These are phyloP conservation scores for Podarcis raffonei DNA, from an alignment of 2,113 vertebrate species.

Conservation along the genomic window DNA sequence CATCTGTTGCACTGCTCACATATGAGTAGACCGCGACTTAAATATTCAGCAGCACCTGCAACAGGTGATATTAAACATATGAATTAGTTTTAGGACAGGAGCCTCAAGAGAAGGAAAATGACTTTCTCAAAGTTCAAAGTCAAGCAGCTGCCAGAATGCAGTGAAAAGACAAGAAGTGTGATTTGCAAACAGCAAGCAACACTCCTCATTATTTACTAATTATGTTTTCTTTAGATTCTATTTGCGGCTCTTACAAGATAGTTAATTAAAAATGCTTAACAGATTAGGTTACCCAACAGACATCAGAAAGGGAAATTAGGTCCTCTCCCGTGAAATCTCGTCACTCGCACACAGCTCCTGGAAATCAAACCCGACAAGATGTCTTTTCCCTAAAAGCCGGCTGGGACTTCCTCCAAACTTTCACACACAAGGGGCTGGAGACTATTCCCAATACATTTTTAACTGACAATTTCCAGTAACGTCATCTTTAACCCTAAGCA, in stretches of 20 bases:
- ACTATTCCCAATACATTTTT: neutral
- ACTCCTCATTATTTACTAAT: neutral
- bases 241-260: neutral
- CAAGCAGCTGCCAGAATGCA: neutral
- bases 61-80: neutral
- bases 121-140: neutral
- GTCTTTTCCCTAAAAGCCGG: neutral
- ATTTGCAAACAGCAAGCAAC: neutral
- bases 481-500: neutral
- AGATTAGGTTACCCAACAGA: neutral
- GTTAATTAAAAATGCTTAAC: conserved; percentile 6
- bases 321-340: neutral
- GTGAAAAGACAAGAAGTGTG: neutral
- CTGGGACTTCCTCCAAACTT: neutral
- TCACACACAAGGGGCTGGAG: neutral
- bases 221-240: neutral
- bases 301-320: neutral
- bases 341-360: neutral
- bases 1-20: neutral
- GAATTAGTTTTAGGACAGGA: fast-evolving
- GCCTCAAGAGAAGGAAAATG: neutral
- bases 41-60: neutral
- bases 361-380: neutral
- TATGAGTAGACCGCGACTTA: neutral
- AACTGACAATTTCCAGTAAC: neutral